phyloP scores from a whole-genome alignment of 2,113 vertebrate genomes.

The Loxodonta africana region DNA sequence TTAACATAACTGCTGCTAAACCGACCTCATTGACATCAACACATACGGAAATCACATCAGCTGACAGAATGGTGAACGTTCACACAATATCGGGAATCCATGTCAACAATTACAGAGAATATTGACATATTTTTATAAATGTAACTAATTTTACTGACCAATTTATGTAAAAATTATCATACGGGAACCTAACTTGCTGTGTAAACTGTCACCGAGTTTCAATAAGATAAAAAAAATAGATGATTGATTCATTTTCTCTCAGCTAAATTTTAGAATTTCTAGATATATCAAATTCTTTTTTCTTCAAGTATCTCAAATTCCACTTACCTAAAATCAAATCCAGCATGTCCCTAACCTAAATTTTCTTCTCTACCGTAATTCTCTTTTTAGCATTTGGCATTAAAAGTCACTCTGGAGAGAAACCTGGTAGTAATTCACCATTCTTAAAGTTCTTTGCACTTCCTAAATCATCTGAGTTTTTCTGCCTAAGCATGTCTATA shows the following conservation, averaged over 20 bases:
- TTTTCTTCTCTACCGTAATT: no score
- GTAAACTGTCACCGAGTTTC: no score
- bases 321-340: background rate
- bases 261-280: background rate
- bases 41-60: no score
- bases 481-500: background rate
- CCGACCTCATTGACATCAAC: no score
- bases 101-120: no score
- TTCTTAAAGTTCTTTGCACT: background rate
- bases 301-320: background rate
- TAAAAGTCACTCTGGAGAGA: background rate
- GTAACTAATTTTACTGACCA: no score
- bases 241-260: background rate
- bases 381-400: background rate
- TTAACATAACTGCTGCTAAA: no score
- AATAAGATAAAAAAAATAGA: background rate
- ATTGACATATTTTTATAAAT: no score
- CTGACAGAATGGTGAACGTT: no score
- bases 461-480: background rate
- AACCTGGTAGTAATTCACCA: background rate
- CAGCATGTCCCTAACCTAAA: accelerated
- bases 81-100: no score
- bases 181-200: no score
- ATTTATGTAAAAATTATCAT: no score
- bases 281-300: background rate